phyloP scores from a whole-genome alignment of 2,113 vertebrate genomes.

The Erythrocercus mccallii region DNA sequence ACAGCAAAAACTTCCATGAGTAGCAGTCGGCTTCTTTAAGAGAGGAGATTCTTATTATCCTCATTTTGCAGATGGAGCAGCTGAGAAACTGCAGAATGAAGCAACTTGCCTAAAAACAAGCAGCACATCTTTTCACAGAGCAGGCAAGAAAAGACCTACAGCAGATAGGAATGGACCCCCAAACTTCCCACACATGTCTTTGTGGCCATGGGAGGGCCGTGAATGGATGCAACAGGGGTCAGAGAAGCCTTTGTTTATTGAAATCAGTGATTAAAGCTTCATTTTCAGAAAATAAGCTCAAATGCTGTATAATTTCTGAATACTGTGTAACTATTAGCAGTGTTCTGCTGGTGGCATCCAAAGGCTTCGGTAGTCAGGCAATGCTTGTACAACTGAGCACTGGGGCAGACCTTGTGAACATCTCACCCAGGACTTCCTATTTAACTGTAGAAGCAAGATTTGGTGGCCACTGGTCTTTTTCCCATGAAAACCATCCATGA shows the following conservation, averaged over 20 bases:
- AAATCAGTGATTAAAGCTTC: not conserved
- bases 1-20: conserved; percentile 3
- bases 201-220: not conserved
- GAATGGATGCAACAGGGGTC: not conserved
- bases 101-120: not conserved
- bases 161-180: not conserved
- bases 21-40: not conserved
- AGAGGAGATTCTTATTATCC: not conserved
- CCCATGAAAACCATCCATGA: not conserved
- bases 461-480: not conserved
- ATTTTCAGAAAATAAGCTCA: not conserved
- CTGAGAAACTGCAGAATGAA: conserved; percentile 9
- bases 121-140: not conserved
- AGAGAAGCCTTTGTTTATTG: not conserved
- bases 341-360: not conserved
- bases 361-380: not conserved
- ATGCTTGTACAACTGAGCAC: not conserved
- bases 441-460: not conserved
- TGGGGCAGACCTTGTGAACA: not conserved
- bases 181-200: not conserved
- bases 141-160: not conserved
- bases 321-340: not conserved
- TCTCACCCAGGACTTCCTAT: not conserved
- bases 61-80: conserved; percentile 27
- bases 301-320: not conserved